These are phyloP conservation scores for Gallinago nigripennis DNA, from an alignment of 2,797 vertebrate species.

Conservation along the genomic window DNA sequence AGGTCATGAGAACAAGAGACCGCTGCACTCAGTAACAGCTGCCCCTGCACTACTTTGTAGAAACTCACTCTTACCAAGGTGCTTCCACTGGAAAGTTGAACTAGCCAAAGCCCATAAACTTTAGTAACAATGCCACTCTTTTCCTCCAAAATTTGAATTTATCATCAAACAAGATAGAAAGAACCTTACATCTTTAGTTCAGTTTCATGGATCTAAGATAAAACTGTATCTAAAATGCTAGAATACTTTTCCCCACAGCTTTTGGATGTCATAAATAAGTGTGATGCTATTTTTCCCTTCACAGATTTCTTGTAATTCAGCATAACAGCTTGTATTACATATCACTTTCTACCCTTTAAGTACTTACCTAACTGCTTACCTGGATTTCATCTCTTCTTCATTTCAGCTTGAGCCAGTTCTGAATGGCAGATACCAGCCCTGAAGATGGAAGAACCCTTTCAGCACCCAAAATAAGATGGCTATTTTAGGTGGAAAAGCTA, in stretches of 20 bases:
- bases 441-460: not conserved
- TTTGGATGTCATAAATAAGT: not conserved
- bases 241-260: not conserved
- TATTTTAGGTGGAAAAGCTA: not conserved
- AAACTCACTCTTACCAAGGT: not conserved
- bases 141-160: not conserved
- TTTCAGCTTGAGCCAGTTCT: conserved; percentile 15
- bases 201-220: not conserved
- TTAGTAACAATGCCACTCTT: not conserved
- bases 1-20: not conserved
- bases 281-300: not conserved
- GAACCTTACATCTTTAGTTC: not conserved
- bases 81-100: not conserved
- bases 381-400: not conserved
- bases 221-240: not conserved
- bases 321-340: not conserved
- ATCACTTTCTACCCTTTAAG: not conserved
- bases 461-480: not conserved
- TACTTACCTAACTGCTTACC: not conserved
- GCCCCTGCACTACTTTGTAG: not conserved
- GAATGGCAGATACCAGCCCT: not conserved
- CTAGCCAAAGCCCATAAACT: not conserved
- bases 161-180: not conserved
- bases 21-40: not conserved
- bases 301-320: not conserved